Evolutionary conservation across 2,113 vertebrate species (phyloP).

Genomic region (Atrichornis clamosus): DNA sequence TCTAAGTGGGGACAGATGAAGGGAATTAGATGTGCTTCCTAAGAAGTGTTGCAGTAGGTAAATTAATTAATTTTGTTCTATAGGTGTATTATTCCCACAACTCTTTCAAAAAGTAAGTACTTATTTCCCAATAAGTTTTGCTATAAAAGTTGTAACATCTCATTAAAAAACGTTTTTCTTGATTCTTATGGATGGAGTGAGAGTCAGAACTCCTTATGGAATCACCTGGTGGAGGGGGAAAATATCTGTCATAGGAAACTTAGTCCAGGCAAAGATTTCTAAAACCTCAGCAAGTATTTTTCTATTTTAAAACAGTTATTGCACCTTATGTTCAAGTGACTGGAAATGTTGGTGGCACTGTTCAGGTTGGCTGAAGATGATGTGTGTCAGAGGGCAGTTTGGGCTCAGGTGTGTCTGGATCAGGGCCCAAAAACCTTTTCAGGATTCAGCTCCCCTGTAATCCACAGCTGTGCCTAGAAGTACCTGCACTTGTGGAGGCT

Average conservation of each 20-base stretch:
- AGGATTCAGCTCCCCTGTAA: neutral
- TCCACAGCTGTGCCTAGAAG: neutral
- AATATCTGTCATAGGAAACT: neutral
- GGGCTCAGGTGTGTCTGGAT: neutral
- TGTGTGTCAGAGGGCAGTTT: neutral
- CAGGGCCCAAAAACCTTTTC: neutral
- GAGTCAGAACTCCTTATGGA: neutral
- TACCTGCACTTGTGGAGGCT: neutral
- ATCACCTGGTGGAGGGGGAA: neutral
- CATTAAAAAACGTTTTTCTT: neutral
- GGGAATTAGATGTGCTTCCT: neutral
- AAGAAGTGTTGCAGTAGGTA: neutral
- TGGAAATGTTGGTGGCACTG: neutral
- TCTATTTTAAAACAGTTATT: neutral
- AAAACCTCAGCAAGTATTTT: neutral
- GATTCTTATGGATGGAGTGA: neutral
- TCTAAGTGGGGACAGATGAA: neutral
- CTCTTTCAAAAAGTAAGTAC: neutral
- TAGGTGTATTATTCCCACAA: neutral
- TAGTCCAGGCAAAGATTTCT: neutral
- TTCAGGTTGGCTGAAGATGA: neutral
- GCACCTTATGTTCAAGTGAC: neutral
- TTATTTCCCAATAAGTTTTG: neutral
- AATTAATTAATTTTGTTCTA: neutral
- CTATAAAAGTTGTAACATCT: neutral